Conservation (phyloP, 2,113 vertebrate genomes). For the Herpailurus yagouaroundi region DNA sequence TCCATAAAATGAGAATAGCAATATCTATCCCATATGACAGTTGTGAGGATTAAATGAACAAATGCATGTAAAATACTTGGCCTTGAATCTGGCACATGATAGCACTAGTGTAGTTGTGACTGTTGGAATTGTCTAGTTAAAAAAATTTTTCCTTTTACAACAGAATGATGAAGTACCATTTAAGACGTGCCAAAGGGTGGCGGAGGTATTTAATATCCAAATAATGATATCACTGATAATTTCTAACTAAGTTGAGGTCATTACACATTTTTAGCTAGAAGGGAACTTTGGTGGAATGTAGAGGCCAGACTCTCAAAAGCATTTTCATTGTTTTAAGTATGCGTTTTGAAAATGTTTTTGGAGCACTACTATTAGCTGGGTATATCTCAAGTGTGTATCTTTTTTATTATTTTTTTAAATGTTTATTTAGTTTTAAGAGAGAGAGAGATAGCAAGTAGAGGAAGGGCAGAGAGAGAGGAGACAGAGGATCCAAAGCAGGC, state of each 20-base stretch:
- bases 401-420: neutral
- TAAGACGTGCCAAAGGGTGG: conserved; percentile 50
- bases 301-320: neutral
- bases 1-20: neutral
- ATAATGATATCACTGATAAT: conserved; percentile 67
- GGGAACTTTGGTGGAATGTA: neutral
- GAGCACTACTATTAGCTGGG: neutral
- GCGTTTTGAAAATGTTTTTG: conserved; percentile 3
- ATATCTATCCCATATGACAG: neutral
- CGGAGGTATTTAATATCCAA: conserved; percentile 35
- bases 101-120: neutral
- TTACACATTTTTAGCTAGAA: conserved; percentile 18
- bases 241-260: conserved; percentile 52
- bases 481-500: no score
- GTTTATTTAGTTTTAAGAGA: no score
- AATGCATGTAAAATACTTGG: neutral
- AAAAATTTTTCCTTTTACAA: neutral
- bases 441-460: no score
- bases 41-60: neutral
- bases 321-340: conserved; percentile 25
- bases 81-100: neutral
- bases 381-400: conserved; percentile 4
- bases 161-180: neutral
- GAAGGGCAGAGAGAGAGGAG: no score
- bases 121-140: conserved; percentile 17